Conservation (phyloP, 2,888 invertebrate species). For the Crematogaster levior region DNA sequence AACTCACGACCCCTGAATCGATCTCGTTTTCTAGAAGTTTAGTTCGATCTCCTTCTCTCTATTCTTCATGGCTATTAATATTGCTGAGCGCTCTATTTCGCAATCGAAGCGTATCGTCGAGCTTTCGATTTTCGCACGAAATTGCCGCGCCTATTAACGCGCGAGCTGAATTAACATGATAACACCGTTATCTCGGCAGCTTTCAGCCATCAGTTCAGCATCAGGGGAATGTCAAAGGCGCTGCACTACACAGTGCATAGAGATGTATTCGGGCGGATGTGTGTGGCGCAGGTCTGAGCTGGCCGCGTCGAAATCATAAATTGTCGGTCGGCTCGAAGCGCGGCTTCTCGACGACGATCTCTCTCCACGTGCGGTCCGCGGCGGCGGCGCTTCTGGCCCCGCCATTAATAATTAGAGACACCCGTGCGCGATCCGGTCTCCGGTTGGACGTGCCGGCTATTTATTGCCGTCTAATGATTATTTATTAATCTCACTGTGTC, state of each 20-base stretch:
- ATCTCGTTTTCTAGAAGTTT: too few species aligned
- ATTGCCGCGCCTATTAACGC: not conserved
- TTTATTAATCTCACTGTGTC: constrained; percentile 82
- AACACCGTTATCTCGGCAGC: not conserved
- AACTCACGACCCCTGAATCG: too few species aligned
- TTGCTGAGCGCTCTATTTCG: not conserved
- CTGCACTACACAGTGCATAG: constrained; percentile 7
- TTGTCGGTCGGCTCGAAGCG: constrained; percentile 68
- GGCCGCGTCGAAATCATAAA: constrained; percentile 69
- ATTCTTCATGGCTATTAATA: too few species aligned
- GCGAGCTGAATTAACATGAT: not conserved
- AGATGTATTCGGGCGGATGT: constrained; percentile 14
- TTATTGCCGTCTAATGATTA: constrained; percentile 84
- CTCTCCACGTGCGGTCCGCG: constrained; percentile 76
- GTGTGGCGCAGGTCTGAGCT: not conserved
- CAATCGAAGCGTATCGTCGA: not conserved
- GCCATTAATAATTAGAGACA: constrained; percentile 79
- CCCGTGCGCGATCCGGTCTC: constrained; percentile 61
- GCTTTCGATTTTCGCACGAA: not conserved
- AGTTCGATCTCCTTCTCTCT: too few species aligned
- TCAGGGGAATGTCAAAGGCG: not conserved
- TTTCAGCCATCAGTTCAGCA: not conserved
- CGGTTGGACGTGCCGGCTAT: constrained; percentile 77
- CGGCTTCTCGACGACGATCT: constrained; percentile 61
- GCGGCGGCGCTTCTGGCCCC: constrained; percentile 56